phyloP scores from a whole-genome alignment of 1,140 invertebrate genomes.

The Hormaphis cornu region DNA sequence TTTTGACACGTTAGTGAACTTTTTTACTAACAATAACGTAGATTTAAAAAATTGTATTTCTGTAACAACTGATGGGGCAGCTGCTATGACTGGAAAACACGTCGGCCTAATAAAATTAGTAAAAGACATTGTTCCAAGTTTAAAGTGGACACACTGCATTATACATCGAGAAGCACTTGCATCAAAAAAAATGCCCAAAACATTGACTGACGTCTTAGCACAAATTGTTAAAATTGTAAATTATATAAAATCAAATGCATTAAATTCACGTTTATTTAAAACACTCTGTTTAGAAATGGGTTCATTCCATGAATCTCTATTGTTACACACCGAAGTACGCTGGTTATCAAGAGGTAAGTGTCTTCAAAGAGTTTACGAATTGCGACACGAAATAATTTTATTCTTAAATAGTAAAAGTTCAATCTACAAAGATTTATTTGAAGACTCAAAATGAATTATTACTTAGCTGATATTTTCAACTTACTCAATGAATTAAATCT shows the following conservation, averaged over 20 bases:
- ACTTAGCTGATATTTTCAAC: no score
- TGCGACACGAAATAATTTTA: not conserved
- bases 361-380: not conserved
- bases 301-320: not conserved
- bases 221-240: not conserved
- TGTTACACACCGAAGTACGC: no score
- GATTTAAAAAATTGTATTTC: not conserved
- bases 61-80: not conserved
- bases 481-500: no score
- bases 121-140: not conserved
- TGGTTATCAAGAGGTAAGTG: not conserved
- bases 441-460: no score
- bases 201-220: conserved; percentile 35
- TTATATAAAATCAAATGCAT: not conserved
- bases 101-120: not conserved
- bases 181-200: conserved; percentile 38
- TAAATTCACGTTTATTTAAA: not conserved
- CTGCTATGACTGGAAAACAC: not conserved
- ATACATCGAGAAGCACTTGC: conserved; percentile 36
- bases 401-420: not conserved
- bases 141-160: not conserved
- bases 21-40: not conserved
- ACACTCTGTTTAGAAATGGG: not conserved
- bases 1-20: no score
- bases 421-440: no score